Percentiles rank a stretch among this genome's conserved stretches.
Conservation (phyloP, 2,797 vertebrate genomes). For the Nyctalus aviator region DNA sequence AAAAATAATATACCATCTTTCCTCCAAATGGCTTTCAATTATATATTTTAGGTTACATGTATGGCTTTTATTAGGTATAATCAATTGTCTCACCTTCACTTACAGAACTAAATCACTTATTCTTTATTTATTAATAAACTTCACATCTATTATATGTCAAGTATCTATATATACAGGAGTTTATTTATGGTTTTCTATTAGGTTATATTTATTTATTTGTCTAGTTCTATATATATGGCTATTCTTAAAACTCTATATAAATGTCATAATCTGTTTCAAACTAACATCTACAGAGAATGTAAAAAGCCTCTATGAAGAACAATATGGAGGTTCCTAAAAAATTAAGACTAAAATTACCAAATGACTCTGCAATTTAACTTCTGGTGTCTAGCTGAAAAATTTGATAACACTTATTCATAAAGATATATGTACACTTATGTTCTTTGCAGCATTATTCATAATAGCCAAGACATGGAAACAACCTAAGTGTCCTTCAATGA, state of each 20-base stretch:
- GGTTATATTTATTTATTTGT: background rate
- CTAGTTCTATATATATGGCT: background rate
- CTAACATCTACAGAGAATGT: background rate
- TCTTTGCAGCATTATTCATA: background rate
- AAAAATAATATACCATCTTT: conserved; percentile 13
- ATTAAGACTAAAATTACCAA: background rate
- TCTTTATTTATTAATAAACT: background rate
- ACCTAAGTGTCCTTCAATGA: background rate
- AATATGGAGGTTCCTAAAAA: background rate
- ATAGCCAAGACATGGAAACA: background rate
- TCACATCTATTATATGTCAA: background rate
- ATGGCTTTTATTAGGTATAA: background rate
- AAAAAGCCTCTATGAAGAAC: background rate
- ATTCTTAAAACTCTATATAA: background rate
- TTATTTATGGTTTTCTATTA: background rate
- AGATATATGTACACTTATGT: background rate
- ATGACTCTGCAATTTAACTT: background rate
- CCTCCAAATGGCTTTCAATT: background rate
- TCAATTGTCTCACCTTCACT: background rate
- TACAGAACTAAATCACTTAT: background rate
- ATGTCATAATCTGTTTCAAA: background rate
- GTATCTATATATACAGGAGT: background rate
- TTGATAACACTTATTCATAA: background rate
- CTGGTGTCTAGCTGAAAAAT: background rate
- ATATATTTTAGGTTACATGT: background rate